Evolutionary conservation across 2,113 vertebrate genomes (phyloP).

Genomic region (Chlorodrepanis virens): DNA sequence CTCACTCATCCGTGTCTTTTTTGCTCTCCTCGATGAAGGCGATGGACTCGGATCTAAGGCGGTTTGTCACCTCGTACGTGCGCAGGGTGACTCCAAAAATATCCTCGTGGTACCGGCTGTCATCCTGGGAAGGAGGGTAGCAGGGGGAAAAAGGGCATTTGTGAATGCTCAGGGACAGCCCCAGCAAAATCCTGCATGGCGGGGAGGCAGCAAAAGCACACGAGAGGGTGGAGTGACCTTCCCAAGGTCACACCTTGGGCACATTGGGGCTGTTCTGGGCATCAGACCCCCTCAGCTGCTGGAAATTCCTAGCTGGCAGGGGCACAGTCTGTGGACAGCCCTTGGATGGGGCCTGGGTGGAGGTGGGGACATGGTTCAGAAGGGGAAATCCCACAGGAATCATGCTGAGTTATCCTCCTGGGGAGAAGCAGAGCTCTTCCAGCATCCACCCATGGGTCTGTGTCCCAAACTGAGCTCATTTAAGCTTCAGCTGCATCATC

Average conservation of each 20-base stretch:
- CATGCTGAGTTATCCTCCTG: neutral
- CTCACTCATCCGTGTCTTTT: constrained; percentile 96
- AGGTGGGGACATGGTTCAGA: accelerated
- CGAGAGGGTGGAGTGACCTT: neutral
- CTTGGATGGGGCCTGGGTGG: neutral
- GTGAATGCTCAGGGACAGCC: accelerated
- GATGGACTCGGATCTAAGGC: constrained; percentile 96
- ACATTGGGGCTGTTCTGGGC: accelerated
- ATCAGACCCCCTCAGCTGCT: accelerated
- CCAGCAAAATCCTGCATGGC: neutral
- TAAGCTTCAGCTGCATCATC: neutral
- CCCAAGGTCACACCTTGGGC: neutral
- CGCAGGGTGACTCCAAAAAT: constrained; percentile 97
- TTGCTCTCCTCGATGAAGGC: constrained; percentile 98
- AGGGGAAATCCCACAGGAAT: neutral
- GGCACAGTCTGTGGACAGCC: accelerated
- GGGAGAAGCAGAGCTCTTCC: neutral
- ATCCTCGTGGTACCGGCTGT: constrained; percentile 96
- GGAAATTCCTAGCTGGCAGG: neutral
- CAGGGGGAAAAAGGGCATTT: neutral
- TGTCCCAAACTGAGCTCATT: neutral
- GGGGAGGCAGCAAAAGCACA: neutral
- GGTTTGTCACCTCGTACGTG: constrained; percentile 97
- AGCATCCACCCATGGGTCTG: accelerated
- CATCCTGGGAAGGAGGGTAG: constrained; percentile 77